Evolutionary conservation across 2,113 vertebrate genomes (phyloP).

Genomic region (Vulpes vulpes): DNA sequence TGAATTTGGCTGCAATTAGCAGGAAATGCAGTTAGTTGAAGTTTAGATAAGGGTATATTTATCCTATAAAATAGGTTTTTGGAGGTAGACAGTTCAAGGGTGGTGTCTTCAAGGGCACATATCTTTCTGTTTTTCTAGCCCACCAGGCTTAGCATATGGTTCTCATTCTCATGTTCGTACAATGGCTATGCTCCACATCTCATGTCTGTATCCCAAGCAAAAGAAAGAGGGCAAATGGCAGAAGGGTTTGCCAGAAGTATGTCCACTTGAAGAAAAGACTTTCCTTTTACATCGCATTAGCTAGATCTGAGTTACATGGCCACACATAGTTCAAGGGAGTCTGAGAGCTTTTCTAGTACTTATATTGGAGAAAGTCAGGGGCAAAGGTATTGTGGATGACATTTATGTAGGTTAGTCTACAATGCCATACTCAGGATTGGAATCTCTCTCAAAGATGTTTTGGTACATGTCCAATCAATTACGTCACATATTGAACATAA

Average conservation of each 20-base stretch:
- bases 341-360: not conserved
- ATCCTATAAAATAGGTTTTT: conserved; percentile 28
- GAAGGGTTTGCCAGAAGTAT: conserved; percentile 41
- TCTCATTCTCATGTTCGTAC: conserved; percentile 27
- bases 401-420: conserved; percentile 19
- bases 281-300: not conserved
- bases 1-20: conserved; percentile 12
- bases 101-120: conserved; percentile 14
- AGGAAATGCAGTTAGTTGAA: conserved; percentile 14
- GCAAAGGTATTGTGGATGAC: not conserved
- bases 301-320: conserved; percentile 10
- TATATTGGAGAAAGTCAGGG: not conserved
- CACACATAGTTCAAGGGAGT: conserved; percentile 31
- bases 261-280: conserved; percentile 18
- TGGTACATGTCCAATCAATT: not conserved
- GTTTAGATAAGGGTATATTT: conserved; percentile 33
- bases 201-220: conserved; percentile 33
- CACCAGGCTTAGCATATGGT: not conserved
- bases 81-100: not conserved
- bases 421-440: not conserved
- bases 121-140: conserved; percentile 9
- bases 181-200: not conserved
- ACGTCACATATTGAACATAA: conserved; percentile 33
- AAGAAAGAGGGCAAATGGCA: conserved; percentile 45
- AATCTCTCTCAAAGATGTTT: not conserved